phyloP scores from a whole-genome alignment of 2,888 invertebrate genomes.

The Amiota minor region DNA sequence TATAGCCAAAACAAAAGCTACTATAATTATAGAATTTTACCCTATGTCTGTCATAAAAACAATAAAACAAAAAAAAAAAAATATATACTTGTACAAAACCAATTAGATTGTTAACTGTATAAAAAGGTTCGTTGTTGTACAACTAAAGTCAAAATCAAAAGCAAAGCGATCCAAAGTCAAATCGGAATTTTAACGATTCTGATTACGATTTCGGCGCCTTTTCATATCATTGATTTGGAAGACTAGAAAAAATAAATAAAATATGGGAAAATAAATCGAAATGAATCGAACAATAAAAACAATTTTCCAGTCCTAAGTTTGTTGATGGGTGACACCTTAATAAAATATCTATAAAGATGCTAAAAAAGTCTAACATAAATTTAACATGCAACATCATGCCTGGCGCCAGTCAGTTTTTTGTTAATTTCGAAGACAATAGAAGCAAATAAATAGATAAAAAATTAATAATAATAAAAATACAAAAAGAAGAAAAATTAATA shows the following conservation, averaged over 20 bases:
- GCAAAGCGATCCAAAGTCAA: no score
- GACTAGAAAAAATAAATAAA: constrained; percentile 44
- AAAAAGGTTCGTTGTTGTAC: not conserved
- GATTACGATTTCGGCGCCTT: constrained; percentile 65
- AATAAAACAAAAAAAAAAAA: not conserved
- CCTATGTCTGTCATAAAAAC: constrained; percentile 16
- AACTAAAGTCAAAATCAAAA: not conserved
- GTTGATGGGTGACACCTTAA: constrained; percentile 60
- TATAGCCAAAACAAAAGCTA: not conserved
- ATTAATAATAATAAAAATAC: constrained; percentile 17
- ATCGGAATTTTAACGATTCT: constrained; percentile 54
- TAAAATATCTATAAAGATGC: constrained; percentile 48
- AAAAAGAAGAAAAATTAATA: constrained; percentile 5
- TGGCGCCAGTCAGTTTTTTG: not conserved
- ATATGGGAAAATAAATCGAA: no score
- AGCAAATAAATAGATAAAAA: constrained; percentile 10
- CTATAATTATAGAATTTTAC: constrained; percentile 7
- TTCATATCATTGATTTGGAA: constrained; percentile 35
- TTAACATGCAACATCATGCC: constrained; percentile 19
- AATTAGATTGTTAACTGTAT: not conserved
- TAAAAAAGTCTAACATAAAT: not conserved
- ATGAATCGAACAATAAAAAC: constrained; percentile 54
- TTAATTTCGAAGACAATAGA: not conserved
- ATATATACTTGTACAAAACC: not conserved
- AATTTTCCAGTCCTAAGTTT: constrained; percentile 57